phyloP scores from a whole-genome alignment of 2,888 invertebrate genomes.

The Himalopsyche anomala region DNA sequence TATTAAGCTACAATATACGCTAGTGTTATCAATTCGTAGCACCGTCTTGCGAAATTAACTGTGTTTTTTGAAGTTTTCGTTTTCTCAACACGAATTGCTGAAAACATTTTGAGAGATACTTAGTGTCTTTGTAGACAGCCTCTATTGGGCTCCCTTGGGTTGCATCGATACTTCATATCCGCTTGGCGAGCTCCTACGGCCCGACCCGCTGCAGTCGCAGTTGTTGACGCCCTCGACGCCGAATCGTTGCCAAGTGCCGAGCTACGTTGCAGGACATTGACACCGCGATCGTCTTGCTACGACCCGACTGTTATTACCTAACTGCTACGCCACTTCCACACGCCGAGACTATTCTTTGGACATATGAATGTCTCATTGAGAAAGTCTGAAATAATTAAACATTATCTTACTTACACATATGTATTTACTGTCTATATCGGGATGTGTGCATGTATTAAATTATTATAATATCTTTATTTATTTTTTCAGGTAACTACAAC shows the following conservation, averaged over 20 bases:
- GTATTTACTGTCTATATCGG: background rate
- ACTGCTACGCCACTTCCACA: conserved; percentile 18
- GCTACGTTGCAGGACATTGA: conserved; percentile 34
- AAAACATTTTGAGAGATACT: too few relatives aligned
- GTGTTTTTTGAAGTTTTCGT: too few relatives aligned
- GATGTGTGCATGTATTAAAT: background rate
- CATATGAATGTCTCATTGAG: background rate
- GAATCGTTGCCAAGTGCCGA: conserved; percentile 38
- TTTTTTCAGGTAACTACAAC: background rate
- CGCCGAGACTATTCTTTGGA: background rate
- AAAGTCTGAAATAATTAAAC: background rate
- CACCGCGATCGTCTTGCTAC: conserved; percentile 13
- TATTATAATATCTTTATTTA: background rate
- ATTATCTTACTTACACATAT: too few relatives aligned
- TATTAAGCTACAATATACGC: too few relatives aligned
- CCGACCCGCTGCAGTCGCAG: conserved; percentile 8
- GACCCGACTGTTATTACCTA: background rate
- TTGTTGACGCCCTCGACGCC: background rate
- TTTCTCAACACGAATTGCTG: too few relatives aligned
- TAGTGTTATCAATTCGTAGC: too few relatives aligned
- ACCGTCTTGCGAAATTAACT: too few relatives aligned
- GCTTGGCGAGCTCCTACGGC: background rate
- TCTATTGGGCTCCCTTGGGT: background rate
- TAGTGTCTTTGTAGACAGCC: too few relatives aligned
- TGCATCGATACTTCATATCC: background rate